Percentiles rank a stretch among this genome's conserved stretches.
Conservation (phyloP, 2,888 invertebrate species). For the Chirona hameri region DNA sequence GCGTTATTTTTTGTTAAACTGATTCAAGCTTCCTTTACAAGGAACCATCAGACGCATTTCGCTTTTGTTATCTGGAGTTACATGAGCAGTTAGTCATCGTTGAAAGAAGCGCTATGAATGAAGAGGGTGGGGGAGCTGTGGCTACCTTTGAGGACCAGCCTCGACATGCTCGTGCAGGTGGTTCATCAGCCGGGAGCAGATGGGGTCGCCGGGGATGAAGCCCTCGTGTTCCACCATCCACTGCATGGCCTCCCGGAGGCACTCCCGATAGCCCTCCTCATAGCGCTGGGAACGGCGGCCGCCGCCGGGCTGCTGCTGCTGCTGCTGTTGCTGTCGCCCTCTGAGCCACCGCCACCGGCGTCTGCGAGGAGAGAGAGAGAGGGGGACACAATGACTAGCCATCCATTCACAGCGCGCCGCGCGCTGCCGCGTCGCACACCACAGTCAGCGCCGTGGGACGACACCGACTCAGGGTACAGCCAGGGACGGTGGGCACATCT, state of each 20-base stretch:
- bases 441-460: too few relatives aligned
- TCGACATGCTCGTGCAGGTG: conserved; percentile 83
- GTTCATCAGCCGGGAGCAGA: conserved; percentile 73
- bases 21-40: too few relatives aligned
- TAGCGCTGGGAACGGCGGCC: not conserved
- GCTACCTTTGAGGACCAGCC: conserved; percentile 42
- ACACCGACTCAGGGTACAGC: too few relatives aligned
- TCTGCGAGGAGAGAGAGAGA: not conserved
- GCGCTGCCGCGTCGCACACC: too few relatives aligned
- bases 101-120: too few relatives aligned
- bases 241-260: not conserved
- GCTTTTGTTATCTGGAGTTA: too few relatives aligned
- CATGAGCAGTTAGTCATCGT: too few relatives aligned
- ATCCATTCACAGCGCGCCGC: not conserved
- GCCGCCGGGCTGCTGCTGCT: not conserved
- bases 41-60: too few relatives aligned
- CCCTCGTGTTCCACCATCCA: conserved; percentile 75
- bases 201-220: conserved; percentile 70
- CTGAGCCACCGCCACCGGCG: not conserved
- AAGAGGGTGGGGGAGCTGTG: not conserved
- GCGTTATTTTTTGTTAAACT: too few relatives aligned
- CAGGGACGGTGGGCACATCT: too few relatives aligned
- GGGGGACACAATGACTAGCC: not conserved
- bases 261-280: not conserved
- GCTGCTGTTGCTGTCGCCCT: not conserved